Base-by-base conservation (phyloP, 2,113 vertebrate genomes). In the Montifringilla adamsi region DNA sequence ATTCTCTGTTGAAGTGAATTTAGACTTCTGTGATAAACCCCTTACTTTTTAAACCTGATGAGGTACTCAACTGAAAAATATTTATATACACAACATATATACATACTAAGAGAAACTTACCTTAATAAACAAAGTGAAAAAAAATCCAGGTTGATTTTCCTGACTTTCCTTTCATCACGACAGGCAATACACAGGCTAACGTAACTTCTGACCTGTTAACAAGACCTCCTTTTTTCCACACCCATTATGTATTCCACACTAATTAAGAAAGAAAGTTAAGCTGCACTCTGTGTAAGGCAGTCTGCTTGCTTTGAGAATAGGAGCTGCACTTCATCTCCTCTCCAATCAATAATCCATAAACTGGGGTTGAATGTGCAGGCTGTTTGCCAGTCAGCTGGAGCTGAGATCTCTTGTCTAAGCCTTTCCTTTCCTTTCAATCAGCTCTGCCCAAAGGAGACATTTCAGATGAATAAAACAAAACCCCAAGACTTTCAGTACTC, bases 271-370 rank as follows among this genome's bases (percentile, higher is more conserved):
- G 94, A 96, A 95, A 96, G 85, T 82, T 70, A 94, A 94, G 89
- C 80, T 79, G 80, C 79, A 75, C 56, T 89, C 53, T 41, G 56
- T 74, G 78, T 95, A 94, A 95, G 88, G 75, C 93, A 93, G 93
- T 50, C 89, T 53, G 84, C 59, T 77, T 90, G 63, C 50, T 63
- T 84, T 77, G 86, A 92, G 79, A 96, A 91, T 35, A 81, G 82
- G 92, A 97, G 88, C 88, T 91, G 79, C 58, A 46, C 89, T 81
- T 84, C 89, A 96, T 96, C 91, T 95, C 70, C 87, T 90, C 84
- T 75, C 90, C 90, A 95, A 97, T 97, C 95, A 97, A 96, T 95
- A 97, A 97, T 94, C 95, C 93, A 97, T 97, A 94, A 95, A 92
- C 64, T 28, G 35, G 90, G 69, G 62, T 80, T 95, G 89, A 95